Conservation (phyloP, 2,113 vertebrate species). For the Colinus virginianus region DNA sequence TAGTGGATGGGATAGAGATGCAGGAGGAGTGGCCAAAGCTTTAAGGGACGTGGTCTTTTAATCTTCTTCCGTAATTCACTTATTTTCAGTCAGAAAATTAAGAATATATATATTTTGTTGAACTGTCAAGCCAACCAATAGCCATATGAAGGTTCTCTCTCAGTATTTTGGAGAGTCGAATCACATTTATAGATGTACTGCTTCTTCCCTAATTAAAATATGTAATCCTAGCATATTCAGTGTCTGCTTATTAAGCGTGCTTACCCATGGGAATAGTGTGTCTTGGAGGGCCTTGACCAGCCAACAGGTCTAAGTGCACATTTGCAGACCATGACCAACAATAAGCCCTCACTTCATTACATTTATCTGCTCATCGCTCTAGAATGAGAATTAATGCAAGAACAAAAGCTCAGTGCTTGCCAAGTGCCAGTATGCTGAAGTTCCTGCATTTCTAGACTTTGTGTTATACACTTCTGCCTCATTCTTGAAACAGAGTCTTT, state of each 20-base stretch:
- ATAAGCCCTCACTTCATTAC: background rate
- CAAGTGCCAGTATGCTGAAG: background rate
- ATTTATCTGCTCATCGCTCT: background rate
- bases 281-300: background rate
- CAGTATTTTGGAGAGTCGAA: background rate
- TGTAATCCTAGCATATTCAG: rapidly evolving
- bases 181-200: background rate
- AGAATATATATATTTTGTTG: background rate
- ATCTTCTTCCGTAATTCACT: background rate
- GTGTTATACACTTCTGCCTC: background rate
- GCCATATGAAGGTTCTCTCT: background rate
- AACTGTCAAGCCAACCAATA: background rate
- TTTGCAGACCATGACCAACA: rapidly evolving
- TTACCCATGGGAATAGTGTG: background rate
- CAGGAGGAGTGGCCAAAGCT: background rate
- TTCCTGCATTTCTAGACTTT: background rate
- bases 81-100: background rate
- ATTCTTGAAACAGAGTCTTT: background rate
- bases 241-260: rapidly evolving
- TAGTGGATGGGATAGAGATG: background rate
- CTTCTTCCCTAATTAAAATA: background rate
- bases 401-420: background rate
- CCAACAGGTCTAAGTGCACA: background rate
- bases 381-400: background rate
- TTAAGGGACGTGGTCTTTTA: background rate